Evolutionary conservation across 2,888 invertebrate species (phyloP).

Genomic region (Theretra japonica): DNA sequence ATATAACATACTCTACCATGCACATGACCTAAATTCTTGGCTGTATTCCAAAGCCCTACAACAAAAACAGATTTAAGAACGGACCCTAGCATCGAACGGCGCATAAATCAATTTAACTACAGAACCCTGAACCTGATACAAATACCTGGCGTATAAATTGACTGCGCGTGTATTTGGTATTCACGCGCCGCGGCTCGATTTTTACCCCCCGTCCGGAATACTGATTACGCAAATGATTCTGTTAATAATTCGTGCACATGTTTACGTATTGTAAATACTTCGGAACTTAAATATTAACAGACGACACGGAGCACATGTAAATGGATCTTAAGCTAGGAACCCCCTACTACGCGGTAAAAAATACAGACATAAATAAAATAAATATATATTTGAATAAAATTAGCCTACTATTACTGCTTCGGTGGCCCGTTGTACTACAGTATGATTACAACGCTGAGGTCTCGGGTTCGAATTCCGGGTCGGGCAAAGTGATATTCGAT

Average conservation of each 20-base stretch:
- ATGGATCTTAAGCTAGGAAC: not conserved
- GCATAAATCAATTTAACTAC: too few relatives aligned
- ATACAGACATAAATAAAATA: too few relatives aligned
- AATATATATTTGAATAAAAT: not conserved
- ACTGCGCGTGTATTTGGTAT: not conserved
- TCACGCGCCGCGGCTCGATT: not conserved
- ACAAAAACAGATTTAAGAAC: too few relatives aligned
- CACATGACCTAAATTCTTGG: too few relatives aligned
- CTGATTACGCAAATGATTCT: conserved; percentile 4
- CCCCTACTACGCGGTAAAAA: not conserved
- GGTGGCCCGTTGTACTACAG: not conserved
- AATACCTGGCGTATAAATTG: not conserved
- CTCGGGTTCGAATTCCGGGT: too few relatives aligned
- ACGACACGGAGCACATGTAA: not conserved
- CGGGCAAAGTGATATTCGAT: too few relatives aligned
- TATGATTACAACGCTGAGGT: too few relatives aligned
- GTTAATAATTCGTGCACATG: conserved; percentile 6
- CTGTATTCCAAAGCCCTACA: too few relatives aligned
- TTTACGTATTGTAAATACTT: not conserved
- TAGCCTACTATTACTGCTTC: not conserved
- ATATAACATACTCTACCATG: too few relatives aligned
- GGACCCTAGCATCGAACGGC: too few relatives aligned
- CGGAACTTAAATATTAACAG: conserved; percentile 7
- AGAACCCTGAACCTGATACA: not conserved
- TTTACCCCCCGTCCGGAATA: conserved; percentile 7